Base-by-base conservation (phyloP, 2,888 invertebrate genomes). In the Tiphia femorata region DNA sequence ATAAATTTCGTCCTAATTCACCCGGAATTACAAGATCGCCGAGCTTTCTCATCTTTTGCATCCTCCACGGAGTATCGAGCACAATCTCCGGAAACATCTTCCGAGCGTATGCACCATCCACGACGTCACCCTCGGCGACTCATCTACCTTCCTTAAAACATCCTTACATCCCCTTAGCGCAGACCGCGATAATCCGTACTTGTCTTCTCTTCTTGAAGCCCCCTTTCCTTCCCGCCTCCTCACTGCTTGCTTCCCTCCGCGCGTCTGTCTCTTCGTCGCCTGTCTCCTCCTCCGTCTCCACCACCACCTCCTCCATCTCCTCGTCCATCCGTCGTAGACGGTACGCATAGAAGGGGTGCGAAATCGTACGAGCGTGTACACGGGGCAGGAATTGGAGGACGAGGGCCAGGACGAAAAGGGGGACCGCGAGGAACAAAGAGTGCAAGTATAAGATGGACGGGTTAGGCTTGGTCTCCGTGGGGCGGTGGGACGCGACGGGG, bases 371-470 rank as follows among this genome's bases (percentile, higher is more conserved):
- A 75, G 72, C 73, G 72, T 75, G 72, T 74, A 75, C 70, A 76
- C 73, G 72, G 57, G 58, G 71, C 55, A 68, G 62, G 62, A 70
- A 66, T 71, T 66, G 66, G 58, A 66, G 65, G 58, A 69, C 66
- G 67, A 69, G 72, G 62, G 64, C 67, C 59, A 67, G 70, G 66
- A 69, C 59, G 43, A 53, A 21, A 70, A 73, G 64, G 76, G 77
- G 74, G 74, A 71, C 72, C 70, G 64, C 69, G 69, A 73, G 74
- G 78, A 81, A 81, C 80, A 81, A 81, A 80, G 81, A 81, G 73
- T 79, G 81, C 79, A 80, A 81, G 81, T 80, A 79, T 79, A 82
- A 81, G 81, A 80, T 76, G 81, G 79, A 77, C 74, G 62, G 63
- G 64, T 80, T 77, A 79, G 79, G 75, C 73, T 62, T 62, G 65